Conservation (phyloP, 2,113 vertebrate species). For the Lycaon pictus region DNA sequence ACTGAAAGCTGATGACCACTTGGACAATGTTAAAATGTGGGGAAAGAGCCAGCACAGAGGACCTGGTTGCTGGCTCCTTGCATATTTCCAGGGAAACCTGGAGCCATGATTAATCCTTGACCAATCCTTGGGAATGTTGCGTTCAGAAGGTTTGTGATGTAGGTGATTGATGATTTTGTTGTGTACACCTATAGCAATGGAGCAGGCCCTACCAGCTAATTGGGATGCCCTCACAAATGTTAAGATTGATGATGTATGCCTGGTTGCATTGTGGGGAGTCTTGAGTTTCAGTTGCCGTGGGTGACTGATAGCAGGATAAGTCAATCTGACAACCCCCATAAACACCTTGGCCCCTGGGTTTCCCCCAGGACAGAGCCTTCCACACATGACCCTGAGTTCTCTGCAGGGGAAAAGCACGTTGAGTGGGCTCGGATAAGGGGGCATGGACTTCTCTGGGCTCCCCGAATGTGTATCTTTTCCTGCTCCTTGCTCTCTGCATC, state of each 20-base stretch:
- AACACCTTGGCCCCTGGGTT: not conserved
- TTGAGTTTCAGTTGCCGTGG: not conserved
- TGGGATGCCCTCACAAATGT: rapidly evolving
- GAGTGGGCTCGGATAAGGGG: not conserved
- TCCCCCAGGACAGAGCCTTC: not conserved
- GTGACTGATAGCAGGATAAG: not conserved
- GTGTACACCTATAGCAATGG: not conserved
- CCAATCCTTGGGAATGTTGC: not conserved
- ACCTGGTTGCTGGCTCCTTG: not conserved
- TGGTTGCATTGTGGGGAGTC: too few species aligned
- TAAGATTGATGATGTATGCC: rapidly evolving
- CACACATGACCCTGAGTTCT: not conserved
- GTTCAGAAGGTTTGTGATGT: not conserved
- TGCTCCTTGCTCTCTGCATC: not conserved
- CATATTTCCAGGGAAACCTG: not conserved
- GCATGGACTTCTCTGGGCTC: not conserved
- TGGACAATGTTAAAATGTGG: not conserved
- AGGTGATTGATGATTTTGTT: not conserved
- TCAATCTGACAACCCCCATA: not conserved
- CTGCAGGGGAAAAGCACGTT: not conserved
- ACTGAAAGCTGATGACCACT: not conserved
- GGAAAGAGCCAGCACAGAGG: not conserved
- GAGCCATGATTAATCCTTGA: not conserved
- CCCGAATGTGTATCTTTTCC: rapidly evolving
- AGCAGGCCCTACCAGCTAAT: rapidly evolving